Base-by-base conservation (phyloP, 2,113 vertebrate genomes). In the Salvator merianae region DNA sequence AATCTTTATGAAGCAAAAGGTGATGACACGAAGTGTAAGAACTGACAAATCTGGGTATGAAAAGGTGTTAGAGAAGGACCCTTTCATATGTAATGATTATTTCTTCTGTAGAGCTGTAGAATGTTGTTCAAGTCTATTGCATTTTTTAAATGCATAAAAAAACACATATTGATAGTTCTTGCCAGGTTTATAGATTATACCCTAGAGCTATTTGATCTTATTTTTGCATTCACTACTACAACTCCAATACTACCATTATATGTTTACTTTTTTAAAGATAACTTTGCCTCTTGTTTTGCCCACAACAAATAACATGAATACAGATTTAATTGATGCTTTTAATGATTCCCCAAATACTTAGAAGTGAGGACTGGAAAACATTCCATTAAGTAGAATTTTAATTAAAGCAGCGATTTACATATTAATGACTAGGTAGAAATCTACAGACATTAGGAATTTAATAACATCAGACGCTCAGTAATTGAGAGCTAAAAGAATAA, bases 121-220 rank as follows among this genome's bases (percentile, higher is more conserved):
- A 80, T 55, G 77, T 36, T 36, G 5, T n/a, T 91, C 34, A 47
- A 14, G 66, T 88, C 76, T 74, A 90, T 87, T 79, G 36, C 70
- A 66, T 90, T 90, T 91, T 88, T 91, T 92, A 77, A 87, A 84
- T 87, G 90, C 38, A 50, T 9, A 38, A 5, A 38, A 34, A 87
- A 66, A 90, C 72, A 88, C 73, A 86, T 83, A 90, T 92, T 81
- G 1, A 81, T 89, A 94, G 73, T 24, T 86, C 77, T 90, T 88
- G 53, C 77, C 94, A 86, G 43, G 94, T 90, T 90, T 90, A 91
- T 30, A 92, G 79, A 74, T 79, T 93, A 91, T 91, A 43, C 74
- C 86, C 18, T 26, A 71, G 68, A 66, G 92, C 88, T 22, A 89
- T 87, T 90, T 91, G 81, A 91, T 94, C 28, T 85, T 91, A 43